These are phyloP conservation scores for Struthio camelus DNA, from an alignment of 2,113 vertebrate species.

Conservation along the genomic window DNA sequence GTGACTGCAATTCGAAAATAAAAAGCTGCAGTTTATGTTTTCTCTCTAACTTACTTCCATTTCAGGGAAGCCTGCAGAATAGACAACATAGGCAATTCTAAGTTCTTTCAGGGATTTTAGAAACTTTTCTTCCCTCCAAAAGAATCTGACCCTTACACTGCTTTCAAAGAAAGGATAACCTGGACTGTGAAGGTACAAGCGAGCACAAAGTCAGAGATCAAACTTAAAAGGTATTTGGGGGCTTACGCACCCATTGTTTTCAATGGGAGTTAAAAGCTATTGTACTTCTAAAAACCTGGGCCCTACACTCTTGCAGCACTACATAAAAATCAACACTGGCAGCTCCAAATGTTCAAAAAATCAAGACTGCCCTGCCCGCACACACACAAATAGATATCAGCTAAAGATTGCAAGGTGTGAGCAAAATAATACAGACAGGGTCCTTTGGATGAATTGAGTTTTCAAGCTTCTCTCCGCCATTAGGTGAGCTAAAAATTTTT, in stretches of 20 bases:
- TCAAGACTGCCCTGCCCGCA: neutral
- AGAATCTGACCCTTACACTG: neutral
- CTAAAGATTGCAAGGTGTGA: neutral
- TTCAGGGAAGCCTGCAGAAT: neutral
- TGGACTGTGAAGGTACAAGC: neutral
- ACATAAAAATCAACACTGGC: neutral
- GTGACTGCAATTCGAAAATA: constrained; percentile 5
- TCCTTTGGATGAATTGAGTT: neutral
- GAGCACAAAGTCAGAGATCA: neutral
- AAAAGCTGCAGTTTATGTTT: neutral
- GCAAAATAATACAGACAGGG: neutral
- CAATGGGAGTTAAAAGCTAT: neutral
- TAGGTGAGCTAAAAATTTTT: neutral
- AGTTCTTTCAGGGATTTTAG: neutral
- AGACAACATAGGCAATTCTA: neutral
- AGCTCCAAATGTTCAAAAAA: neutral
- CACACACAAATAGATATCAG: neutral
- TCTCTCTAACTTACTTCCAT: neutral
- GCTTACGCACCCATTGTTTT: neutral
- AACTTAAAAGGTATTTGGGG: neutral
- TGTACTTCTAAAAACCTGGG: neutral
- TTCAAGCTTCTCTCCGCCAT: neutral
- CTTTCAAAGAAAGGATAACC: constrained; percentile 8
- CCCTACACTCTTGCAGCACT: neutral
- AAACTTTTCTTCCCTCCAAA: constrained; percentile 11